phyloP scores from a whole-genome alignment of 2,113 vertebrate genomes.

The Hyla sarda region DNA sequence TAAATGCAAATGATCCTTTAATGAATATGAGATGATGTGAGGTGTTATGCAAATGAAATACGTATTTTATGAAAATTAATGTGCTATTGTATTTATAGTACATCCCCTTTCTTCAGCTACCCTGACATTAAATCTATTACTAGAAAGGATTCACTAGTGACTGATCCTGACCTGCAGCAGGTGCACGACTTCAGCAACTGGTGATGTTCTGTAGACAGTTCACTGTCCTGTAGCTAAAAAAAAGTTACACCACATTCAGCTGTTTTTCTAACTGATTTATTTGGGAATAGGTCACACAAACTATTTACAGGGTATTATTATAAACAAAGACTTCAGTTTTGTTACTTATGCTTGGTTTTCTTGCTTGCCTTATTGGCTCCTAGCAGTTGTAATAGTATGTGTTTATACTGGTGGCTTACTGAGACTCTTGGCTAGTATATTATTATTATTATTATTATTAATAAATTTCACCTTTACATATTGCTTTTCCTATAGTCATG shows the following conservation, averaged over 20 bases:
- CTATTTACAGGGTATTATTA: too few relatives aligned
- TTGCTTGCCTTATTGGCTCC: too few relatives aligned
- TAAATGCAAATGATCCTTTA: not conserved
- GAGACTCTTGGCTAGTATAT: too few relatives aligned
- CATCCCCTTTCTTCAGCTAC: not conserved
- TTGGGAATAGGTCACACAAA: not conserved
- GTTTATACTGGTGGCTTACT: too few relatives aligned
- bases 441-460: too few relatives aligned
- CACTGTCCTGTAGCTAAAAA: not conserved
- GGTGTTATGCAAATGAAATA: not conserved
- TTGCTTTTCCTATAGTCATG: too few relatives aligned
- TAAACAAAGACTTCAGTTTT: too few relatives aligned
- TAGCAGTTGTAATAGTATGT: too few relatives aligned
- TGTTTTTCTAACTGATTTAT: not conserved
- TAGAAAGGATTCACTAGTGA: not conserved
- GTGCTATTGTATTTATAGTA: not conserved
- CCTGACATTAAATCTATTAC: not conserved
- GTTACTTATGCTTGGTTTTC: too few relatives aligned
- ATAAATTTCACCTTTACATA: too few relatives aligned
- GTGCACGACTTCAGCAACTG: not conserved
- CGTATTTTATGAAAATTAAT: not conserved
- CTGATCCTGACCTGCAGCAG: not conserved
- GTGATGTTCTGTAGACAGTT: not conserved
- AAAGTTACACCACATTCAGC: not conserved
- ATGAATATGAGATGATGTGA: not conserved